These are phyloP conservation scores for Poecilia gillii DNA, from an alignment of 2,797 vertebrate species.

Conservation along the genomic window DNA sequence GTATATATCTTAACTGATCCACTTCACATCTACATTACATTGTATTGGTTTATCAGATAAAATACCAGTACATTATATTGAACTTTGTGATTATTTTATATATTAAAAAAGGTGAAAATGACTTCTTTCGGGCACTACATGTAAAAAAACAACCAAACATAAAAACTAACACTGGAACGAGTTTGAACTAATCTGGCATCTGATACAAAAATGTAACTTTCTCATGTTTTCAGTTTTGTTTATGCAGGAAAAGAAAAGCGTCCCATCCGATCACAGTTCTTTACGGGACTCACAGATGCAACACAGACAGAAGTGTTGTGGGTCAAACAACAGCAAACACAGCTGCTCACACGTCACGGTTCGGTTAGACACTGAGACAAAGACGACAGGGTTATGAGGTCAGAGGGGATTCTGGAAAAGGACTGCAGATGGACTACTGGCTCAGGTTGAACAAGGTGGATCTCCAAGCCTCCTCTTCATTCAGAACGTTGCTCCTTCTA, in stretches of 20 bases:
- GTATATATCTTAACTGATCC: background rate
- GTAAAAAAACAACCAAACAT: background rate
- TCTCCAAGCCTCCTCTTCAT: conserved; percentile 45
- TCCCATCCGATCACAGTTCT: conserved; percentile 56
- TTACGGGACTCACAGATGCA: conserved; percentile 12
- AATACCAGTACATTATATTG: background rate
- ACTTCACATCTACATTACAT: background rate
- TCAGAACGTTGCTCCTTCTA: conserved; percentile 40
- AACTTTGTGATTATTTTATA: background rate
- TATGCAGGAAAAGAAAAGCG: background rate
- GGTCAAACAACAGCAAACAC: conserved; percentile 34
- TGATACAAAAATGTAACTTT: background rate
- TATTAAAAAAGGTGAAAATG: background rate
- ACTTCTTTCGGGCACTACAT: background rate
- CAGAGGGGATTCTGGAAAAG: conserved; percentile 76
- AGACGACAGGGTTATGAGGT: conserved; percentile 51
- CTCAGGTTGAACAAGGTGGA: conserved; percentile 31
- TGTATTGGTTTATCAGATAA: background rate
- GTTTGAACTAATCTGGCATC: background rate
- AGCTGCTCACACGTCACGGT: conserved; percentile 5
- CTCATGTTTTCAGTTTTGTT: background rate
- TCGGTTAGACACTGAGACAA: conserved; percentile 34
- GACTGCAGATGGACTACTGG: conserved; percentile 42
- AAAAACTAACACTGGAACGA: background rate
- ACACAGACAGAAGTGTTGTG: conserved; percentile 21